A percentile compares a stretch with the other conserved stretches of the same genome.
Conservation (phyloP, 2,888 invertebrate species). For the Stenichneumon culpator region DNA sequence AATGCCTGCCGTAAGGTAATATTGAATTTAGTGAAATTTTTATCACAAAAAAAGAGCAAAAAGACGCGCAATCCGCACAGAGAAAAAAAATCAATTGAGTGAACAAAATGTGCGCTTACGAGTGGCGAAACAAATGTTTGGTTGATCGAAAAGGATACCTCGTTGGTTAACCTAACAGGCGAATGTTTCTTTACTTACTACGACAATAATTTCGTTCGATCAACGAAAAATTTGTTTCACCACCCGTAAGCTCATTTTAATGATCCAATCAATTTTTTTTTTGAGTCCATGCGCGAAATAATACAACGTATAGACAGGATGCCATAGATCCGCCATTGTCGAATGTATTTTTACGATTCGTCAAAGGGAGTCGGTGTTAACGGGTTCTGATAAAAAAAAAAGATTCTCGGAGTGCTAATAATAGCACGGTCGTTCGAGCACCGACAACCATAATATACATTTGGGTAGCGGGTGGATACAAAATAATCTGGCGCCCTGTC, state of each 20-base stretch:
- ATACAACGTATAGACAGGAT: not conserved
- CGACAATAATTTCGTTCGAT: too few relatives aligned
- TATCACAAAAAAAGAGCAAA: not conserved
- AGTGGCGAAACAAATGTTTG: too few relatives aligned
- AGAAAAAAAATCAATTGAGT: too few relatives aligned
- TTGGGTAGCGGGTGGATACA: not conserved
- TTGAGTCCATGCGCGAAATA: not conserved
- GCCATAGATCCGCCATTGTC: too few relatives aligned
- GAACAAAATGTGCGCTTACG: too few relatives aligned
- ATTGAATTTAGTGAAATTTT: not conserved
- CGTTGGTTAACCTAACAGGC: too few relatives aligned
- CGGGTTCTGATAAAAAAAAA: not conserved
- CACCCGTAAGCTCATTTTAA: too few relatives aligned
- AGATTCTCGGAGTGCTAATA: not conserved
- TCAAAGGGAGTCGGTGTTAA: slow-evolving; percentile 2
- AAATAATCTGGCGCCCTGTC: slow-evolving; percentile 15
- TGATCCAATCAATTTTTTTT: too few relatives aligned
- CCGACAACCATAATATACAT: slow-evolving; percentile 17
- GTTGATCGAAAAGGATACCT: too few relatives aligned
- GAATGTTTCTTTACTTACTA: too few relatives aligned
- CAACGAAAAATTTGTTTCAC: too few relatives aligned
- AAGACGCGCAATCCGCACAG: not conserved
- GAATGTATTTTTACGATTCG: not conserved
- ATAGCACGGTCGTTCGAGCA: not conserved
- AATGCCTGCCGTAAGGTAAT: not conserved